phyloP scores from a whole-genome alignment of 2,797 vertebrate species.

The Onychomys leucogaster region DNA sequence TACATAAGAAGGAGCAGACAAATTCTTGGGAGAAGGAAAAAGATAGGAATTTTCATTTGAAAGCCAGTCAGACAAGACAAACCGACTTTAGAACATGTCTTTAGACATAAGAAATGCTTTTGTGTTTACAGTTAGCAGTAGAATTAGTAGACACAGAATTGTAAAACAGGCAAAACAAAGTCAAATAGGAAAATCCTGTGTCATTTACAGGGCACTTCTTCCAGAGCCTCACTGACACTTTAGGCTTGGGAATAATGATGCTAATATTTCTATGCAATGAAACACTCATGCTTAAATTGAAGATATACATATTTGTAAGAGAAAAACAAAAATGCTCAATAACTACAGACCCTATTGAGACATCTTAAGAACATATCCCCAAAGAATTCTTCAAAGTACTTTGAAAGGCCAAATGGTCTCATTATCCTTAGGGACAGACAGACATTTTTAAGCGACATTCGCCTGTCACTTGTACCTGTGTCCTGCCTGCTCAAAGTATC shows the following conservation, averaged over 20 bases:
- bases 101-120: conserved; percentile 11
- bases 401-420: conserved; percentile 59
- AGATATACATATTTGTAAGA: conserved; percentile 55
- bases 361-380: conserved; percentile 45
- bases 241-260: conserved; percentile 8
- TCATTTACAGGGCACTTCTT: conserved; percentile 58
- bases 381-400: conserved; percentile 36
- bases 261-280: conserved; percentile 19
- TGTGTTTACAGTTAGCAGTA: conserved; percentile 31
- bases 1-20: conserved; percentile 86
- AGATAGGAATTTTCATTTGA: conserved; percentile 46
- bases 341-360: neutral
- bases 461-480: conserved; percentile 3
- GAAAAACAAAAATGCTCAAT: conserved; percentile 51
- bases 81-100: neutral
- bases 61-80: conserved; percentile 61
- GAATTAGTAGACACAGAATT: conserved; percentile 43
- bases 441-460: conserved; percentile 17
- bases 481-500: conserved; percentile 40
- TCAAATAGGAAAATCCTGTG: conserved; percentile 37
- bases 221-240: neutral
- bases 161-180: conserved; percentile 56
- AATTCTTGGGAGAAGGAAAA: conserved; percentile 63
- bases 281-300: conserved; percentile 42
- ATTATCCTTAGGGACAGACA: conserved; percentile 27